These are phyloP conservation scores for Cyprinella venusta DNA, from an alignment of 2,797 vertebrate species.

Conservation along the genomic window DNA sequence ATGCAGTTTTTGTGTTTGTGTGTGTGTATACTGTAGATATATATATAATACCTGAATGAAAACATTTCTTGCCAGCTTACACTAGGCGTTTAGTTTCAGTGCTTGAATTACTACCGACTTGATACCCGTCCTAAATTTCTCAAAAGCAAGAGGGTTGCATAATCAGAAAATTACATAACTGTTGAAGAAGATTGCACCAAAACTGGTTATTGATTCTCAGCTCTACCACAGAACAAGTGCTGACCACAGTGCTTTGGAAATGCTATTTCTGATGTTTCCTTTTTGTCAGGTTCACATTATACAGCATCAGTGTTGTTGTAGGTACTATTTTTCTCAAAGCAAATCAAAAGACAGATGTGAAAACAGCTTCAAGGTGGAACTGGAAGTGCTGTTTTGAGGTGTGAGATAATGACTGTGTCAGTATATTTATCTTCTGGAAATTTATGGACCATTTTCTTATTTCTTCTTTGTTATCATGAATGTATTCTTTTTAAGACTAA, in stretches of 20 bases:
- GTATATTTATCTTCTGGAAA: neutral
- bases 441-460: neutral
- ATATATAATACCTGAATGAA: neutral
- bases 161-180: constrained; percentile 42
- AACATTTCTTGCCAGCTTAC: constrained; percentile 13
- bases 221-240: constrained; percentile 10
- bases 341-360: neutral
- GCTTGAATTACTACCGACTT: neutral
- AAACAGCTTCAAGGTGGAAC: neutral
- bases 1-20: too few species aligned
- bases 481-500: constrained; percentile 8
- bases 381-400: constrained; percentile 3
- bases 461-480: neutral
- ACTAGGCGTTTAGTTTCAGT: neutral
- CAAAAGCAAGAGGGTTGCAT: constrained; percentile 22
- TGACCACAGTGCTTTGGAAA: constrained; percentile 1
- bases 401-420: neutral
- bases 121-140: constrained; percentile 33
- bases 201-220: constrained; percentile 10
- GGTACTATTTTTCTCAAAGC: neutral
- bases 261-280: constrained; percentile 4
- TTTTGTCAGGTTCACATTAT: constrained; percentile 6
- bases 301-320: neutral
- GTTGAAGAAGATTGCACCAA: constrained; percentile 11
- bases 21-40: too few species aligned